Percentiles rank a stretch among this genome's conserved stretches.
Evolutionary conservation across 1,140 invertebrate genomes (phyloP).

Genomic region (Magallana ariakensis): DNA sequence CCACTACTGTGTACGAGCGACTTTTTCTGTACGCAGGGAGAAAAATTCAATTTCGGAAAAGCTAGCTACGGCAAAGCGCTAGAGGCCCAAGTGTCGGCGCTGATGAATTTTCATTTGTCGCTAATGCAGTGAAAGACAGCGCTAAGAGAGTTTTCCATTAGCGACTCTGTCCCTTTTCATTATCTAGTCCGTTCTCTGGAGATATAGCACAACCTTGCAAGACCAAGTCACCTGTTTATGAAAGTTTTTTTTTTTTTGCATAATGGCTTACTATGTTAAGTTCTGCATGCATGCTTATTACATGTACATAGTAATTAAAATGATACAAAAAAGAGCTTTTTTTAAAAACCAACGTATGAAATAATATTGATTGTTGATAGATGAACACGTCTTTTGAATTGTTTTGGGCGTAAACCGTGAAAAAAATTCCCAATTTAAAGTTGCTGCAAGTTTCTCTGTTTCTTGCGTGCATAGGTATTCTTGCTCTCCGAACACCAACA

Average conservation of each 20-base stretch:
- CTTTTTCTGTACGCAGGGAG: constrained; percentile 51
- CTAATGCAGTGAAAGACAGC: constrained; percentile 59
- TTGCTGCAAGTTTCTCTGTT: background rate
- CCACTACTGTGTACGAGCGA: constrained; percentile 46
- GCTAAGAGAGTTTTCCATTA: constrained; percentile 71
- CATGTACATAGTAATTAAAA: too few species aligned
- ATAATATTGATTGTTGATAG: too few species aligned
- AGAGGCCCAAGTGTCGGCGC: constrained; percentile 39
- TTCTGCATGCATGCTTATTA: too few species aligned
- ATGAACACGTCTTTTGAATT: too few species aligned
- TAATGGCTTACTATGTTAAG: too few species aligned
- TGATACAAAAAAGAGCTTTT: too few species aligned
- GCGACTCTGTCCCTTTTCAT: constrained; percentile 73
- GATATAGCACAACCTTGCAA: constrained; percentile 30
- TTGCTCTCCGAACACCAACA: background rate
- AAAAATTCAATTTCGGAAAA: constrained; percentile 67
- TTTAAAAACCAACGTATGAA: too few species aligned
- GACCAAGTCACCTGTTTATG: background rate
- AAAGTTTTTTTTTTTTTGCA: background rate
- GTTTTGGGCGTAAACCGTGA: too few species aligned
- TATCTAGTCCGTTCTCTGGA: constrained; percentile 59
- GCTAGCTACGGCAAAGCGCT: constrained; percentile 54
- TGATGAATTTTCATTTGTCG: constrained; percentile 65
- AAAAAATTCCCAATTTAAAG: too few species aligned
- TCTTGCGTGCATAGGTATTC: background rate